phyloP scores from a whole-genome alignment of 2,113 vertebrate species.

The Callocephalon fimbriatum region DNA sequence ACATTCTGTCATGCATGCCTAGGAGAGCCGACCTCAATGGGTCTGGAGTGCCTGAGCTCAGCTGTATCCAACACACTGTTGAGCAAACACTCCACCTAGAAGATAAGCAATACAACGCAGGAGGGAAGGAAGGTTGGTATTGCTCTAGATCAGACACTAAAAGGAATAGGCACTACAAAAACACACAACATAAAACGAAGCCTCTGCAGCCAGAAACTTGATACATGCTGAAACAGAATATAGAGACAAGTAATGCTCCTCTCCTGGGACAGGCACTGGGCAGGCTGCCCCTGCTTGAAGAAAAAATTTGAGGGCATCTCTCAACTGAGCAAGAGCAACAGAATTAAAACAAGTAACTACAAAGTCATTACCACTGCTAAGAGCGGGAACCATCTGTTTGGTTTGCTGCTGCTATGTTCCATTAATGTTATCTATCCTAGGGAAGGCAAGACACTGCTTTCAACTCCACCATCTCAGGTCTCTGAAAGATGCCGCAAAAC shows the following conservation, averaged over 20 bases:
- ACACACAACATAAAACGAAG: neutral
- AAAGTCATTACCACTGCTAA: neutral
- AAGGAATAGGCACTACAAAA: neutral
- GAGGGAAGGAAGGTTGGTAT: neutral
- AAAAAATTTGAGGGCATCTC: neutral
- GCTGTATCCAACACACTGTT: neutral
- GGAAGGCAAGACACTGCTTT: neutral
- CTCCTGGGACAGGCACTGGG: neutral
- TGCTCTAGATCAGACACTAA: neutral
- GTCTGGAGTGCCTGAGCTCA: neutral
- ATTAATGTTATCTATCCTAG: rapidly evolving
- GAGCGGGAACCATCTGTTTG: neutral
- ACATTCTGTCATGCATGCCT: rapidly evolving
- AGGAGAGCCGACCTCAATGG: neutral
- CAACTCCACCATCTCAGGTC: neutral
- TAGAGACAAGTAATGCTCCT: neutral
- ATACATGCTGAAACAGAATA: neutral
- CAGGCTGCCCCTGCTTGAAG: neutral
- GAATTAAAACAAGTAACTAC: neutral
- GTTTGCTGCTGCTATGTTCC: neutral
- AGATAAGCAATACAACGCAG: neutral
- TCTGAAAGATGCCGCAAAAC: neutral
- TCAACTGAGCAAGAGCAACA: neutral
- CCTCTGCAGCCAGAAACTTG: neutral
- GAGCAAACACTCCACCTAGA: slow-evolving; percentile 7